Evolutionary conservation across 2,113 vertebrate species (phyloP).

Genomic region (Pygoscelis adeliae): DNA sequence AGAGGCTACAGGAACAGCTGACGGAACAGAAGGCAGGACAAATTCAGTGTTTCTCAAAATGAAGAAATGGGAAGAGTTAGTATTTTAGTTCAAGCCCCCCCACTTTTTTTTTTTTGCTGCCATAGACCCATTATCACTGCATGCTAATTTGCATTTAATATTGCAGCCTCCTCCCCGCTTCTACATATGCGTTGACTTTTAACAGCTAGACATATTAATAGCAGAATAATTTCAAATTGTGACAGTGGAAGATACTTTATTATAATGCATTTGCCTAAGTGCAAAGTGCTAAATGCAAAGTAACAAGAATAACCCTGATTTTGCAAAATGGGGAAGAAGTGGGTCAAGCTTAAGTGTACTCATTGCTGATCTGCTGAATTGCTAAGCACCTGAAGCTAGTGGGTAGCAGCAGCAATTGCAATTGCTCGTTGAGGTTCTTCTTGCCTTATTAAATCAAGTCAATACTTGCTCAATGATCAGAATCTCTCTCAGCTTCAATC

Average conservation of each 20-base stretch:
- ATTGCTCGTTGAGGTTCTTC: not conserved
- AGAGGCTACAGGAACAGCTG: not conserved
- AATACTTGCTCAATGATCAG: conserved; percentile 26
- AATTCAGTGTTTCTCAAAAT: not conserved
- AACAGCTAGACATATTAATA: not conserved
- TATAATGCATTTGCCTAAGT: not conserved
- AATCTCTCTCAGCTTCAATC: not conserved
- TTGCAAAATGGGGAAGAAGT: not conserved
- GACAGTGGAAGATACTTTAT: not conserved
- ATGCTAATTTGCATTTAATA: not conserved
- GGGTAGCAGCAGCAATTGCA: not conserved
- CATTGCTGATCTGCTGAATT: not conserved
- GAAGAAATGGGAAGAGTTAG: not conserved
- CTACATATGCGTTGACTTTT: not conserved
- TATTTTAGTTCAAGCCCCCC: not conserved
- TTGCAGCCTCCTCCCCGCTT: not conserved
- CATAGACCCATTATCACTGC: not conserved
- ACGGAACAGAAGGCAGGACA: not conserved
- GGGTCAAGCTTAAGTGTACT: not conserved
- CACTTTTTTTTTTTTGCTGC: not conserved
- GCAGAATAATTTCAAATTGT: not conserved
- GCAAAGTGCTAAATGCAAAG: not conserved
- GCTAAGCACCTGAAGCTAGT: not conserved
- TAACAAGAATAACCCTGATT: not conserved
- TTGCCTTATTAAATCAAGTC: conserved; percentile 21